These are phyloP conservation scores for Phoxinus phoxinus DNA, from an alignment of 2,113 vertebrate species.

Conservation along the genomic window DNA sequence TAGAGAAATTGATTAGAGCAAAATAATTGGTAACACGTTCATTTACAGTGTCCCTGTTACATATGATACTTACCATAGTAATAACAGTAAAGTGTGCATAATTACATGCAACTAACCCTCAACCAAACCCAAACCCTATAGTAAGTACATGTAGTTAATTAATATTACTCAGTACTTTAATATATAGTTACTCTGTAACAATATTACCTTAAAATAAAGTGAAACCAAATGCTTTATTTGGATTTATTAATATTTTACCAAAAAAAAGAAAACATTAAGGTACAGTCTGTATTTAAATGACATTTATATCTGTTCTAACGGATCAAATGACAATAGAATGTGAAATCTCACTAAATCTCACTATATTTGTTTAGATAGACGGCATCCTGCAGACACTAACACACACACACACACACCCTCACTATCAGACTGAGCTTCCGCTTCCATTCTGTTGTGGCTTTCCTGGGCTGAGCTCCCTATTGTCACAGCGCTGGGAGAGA, in stretches of 20 bases:
- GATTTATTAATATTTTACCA: no score
- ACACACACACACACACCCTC: neutral
- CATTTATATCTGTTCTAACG: neutral
- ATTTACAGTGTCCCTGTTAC: no score
- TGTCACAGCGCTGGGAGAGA: conserved; percentile 28
- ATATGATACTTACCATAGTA: no score
- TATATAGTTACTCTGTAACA: no score
- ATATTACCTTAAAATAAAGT: no score
- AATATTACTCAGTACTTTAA: no score
- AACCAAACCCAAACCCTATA: no score
- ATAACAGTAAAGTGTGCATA: no score
- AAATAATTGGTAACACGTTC: neutral
- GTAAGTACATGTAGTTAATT: no score
- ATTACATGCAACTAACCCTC: no score
- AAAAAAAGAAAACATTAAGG: no score
- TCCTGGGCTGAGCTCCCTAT: conserved; percentile 39
- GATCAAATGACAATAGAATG: neutral
- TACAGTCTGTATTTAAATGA: neutral
- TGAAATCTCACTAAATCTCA: neutral
- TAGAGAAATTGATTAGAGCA: neutral
- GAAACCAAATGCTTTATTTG: no score
- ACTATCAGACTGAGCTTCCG: conserved; percentile 11
- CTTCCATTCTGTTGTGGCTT: conserved; percentile 31
- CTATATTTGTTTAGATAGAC: neutral
- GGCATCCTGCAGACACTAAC: neutral